A percentile compares a stretch with the other conserved stretches of the same genome.
These are phyloP conservation scores for Astropecten irregularis DNA, from an alignment of 53 echinoderm and acorn worm species.

Conservation along the genomic window DNA sequence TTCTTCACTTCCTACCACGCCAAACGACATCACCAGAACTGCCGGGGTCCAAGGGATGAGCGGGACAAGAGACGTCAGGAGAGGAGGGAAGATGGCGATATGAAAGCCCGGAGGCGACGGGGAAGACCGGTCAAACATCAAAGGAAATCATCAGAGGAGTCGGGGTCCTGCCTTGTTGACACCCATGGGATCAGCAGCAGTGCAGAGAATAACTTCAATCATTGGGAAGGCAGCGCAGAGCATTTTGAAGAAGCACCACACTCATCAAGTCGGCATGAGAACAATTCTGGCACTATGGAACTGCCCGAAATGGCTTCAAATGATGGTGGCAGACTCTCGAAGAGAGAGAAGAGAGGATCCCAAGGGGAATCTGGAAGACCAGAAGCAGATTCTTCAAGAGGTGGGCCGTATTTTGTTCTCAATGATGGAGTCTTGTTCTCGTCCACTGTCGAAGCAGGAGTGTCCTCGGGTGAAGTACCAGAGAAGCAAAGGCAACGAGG, in stretches of 20 bases:
- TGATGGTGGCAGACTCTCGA: background rate
- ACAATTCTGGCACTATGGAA: background rate
- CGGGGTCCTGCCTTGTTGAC: background rate
- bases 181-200: background rate
- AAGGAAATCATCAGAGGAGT: background rate
- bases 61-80: background rate
- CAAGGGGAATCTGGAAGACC: background rate
- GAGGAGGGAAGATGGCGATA: background rate
- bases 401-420: background rate
- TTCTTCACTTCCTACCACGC: constrained; percentile 67
- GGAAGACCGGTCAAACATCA: constrained; percentile 4
- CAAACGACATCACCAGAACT: constrained; percentile 67
- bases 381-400: background rate
- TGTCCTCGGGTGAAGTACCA: background rate
- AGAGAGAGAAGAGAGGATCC: background rate
- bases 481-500: background rate
- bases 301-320: background rate
- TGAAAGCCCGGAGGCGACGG: constrained; percentile 6
- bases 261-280: background rate
- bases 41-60: constrained; percentile 32
- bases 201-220: background rate
- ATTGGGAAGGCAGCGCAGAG: background rate
- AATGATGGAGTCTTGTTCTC: background rate
- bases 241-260: background rate
- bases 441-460: background rate